These are phyloP conservation scores for Sinocyclocheilus anophthalmus DNA, from an alignment of 2,113 vertebrate genomes.

Conservation along the genomic window DNA sequence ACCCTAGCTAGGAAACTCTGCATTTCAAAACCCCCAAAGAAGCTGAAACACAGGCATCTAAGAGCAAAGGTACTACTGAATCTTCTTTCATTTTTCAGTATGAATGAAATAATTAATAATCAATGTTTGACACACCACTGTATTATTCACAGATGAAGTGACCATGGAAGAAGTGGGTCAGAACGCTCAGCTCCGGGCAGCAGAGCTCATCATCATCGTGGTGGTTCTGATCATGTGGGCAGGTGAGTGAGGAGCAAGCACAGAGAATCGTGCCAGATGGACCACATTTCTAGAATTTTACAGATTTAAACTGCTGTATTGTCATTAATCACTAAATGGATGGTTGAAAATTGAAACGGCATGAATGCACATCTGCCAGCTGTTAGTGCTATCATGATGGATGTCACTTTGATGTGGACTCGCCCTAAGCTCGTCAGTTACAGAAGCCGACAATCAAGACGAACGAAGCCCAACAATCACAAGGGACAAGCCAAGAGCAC, in stretches of 20 bases:
- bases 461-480: no score
- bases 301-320: no score
- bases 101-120: neutral
- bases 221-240: slow-evolving; percentile 97
- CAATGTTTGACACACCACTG: slow-evolving; percentile 21
- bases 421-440: no score
- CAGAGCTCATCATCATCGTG: slow-evolving; percentile 92
- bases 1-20: no score
- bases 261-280: no score
- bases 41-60: slow-evolving; percentile 88
- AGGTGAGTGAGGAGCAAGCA: slow-evolving; percentile 76
- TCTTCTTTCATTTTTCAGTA: neutral
- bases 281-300: no score
- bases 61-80: slow-evolving; percentile 84
- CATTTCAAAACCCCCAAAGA: slow-evolving; percentile 91
- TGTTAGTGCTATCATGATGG: no score
- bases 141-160: slow-evolving; percentile 84
- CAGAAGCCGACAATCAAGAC: no score
- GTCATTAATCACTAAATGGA: no score
- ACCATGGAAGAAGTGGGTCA: slow-evolving; percentile 92
- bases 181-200: slow-evolving; percentile 84
- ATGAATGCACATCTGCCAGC: no score
- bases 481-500: slow-evolving; percentile 96
- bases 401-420: no score
- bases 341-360: no score